Percentiles rank a stretch among this genome's conserved stretches.
These are phyloP conservation scores for Spinus pinus DNA, from an alignment of 2,797 vertebrate genomes.

Conservation along the genomic window DNA sequence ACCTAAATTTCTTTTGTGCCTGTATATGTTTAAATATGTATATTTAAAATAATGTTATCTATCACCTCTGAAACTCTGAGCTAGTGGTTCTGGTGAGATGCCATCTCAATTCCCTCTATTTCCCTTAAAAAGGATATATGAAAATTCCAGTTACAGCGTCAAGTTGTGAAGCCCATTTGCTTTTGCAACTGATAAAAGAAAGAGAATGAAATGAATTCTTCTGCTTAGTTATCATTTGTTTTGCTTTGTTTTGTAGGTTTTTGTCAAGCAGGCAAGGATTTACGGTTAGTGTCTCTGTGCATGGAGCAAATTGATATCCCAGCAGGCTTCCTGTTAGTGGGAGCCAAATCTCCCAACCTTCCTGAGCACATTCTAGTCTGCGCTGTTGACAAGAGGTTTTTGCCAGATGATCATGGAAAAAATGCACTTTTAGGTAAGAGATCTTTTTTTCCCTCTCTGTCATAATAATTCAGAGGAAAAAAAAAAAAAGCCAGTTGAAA, in stretches of 20 bases:
- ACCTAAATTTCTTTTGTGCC: background rate
- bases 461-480: background rate
- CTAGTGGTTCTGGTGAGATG: background rate
- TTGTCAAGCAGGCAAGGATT: conserved; percentile 98
- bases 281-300: conserved; percentile 92
- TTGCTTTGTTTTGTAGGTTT: conserved; percentile 81
- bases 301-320: conserved; percentile 91
- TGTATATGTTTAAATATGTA: background rate
- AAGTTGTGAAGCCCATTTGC: background rate
- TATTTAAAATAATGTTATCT: background rate
- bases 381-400: conserved; percentile 94
- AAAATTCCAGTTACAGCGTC: background rate
- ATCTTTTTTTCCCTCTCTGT: background rate
- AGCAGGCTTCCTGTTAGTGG: conserved; percentile 92
- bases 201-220: background rate
- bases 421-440: conserved; percentile 99
- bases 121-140: background rate
- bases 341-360: conserved; percentile 93
- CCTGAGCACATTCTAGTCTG: conserved; percentile 96
- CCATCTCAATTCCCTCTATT: background rate
- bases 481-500: background rate
- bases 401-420: conserved; percentile 98
- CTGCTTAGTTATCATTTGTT: background rate
- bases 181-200: background rate
- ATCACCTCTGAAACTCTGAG: background rate